Base-by-base conservation (phyloP, 2,888 invertebrate genomes). In the Falcaria lacertinaria region DNA sequence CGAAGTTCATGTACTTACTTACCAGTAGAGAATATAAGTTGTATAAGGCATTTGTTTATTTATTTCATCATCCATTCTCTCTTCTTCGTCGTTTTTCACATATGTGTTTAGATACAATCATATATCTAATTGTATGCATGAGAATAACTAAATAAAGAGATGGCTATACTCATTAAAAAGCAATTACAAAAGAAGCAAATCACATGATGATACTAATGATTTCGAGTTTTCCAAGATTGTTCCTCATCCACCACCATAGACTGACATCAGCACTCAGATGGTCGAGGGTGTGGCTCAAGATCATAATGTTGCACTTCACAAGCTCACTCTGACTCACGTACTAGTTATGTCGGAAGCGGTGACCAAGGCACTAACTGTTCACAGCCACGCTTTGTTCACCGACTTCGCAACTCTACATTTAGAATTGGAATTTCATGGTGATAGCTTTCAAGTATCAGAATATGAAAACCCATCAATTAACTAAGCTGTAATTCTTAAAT, bases 221-320 rank as follows among this genome's bases (percentile, higher is more conserved):
- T 58, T 52, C 54, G 56, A 58, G 53, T 69, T 66, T 59, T 67
- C 64, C 52, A 60, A 59, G 47, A 62, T 58, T 42, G 44, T 45
- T 57, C 47, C 51, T 56, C 62, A 56, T 57, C 56, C 62, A 63
- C 59, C 50, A 50, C 48, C 62, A 68, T 69, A 46, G 54, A 63
- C 57, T 65, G 72, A 69, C 70, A 71, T 68, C 64, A 66, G 68
- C 69, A 64, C 69, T 14, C 22, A 53, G 54, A 53, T 48, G 47
- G 56, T 43, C 44, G 48, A 57, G 64, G 72, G 69, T 65, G 76
- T 73, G 75, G 74, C 69, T 64, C 57, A 59, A 57, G 56, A 69
- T 62, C 60, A 58, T 37, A 36, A 35, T 59, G 54, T 52, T 69
- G 71, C 76, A 80, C 76, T 45, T 54, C 22, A 37, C 37, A 37